Base-by-base conservation (phyloP, 1,140 invertebrate genomes). In the Metopolophium dirhodum region DNA sequence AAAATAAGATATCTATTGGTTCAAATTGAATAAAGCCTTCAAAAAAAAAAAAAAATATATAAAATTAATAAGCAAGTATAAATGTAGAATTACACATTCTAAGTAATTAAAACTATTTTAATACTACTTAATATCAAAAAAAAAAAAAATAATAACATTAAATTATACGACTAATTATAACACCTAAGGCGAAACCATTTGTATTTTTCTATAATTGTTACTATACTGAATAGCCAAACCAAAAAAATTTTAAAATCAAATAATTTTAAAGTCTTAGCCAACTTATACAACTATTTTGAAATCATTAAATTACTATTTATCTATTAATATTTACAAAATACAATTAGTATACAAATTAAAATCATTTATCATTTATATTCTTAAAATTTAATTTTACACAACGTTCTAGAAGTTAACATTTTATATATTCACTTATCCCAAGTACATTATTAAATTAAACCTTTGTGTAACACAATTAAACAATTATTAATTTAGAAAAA, bases 331-430 rank as follows among this genome's bases (percentile, higher is more conserved):
- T 26, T 68, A 68, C 61, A 68, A 68, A 61, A 54, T 93, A 93
- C 82, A 93, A 41, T 41, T 41, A 93, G 91, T 93, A 93, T 93
- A 93, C 91, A 93, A 85, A 37, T 93, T 41, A 82, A 30, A 30
- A 57, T 90, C 41, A 90, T 37, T 57, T 37, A 57, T 54, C 87
- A 68, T 30, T 68, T 30, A 90, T 68, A 47, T 45, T 45, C 23
- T 68, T 68, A 90, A 88, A 41, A 85, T 41, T 68, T 41, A 87
- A 9, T 89, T 88, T 51, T 89, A 89, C 49, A 89, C n/a, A 88
- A 87, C 30, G 54, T 54, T 54, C 8, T 89, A 88, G n/a, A 54
- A 89, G 51, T 89, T 54, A 89, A 89, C 87, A 89, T 37, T 91
- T 91, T 20, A 91, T 77, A 91, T 91, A 91, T 68, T 68, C 20